Conservation (phyloP, 2,888 invertebrate genomes). For the Lasius fuliginosus region DNA sequence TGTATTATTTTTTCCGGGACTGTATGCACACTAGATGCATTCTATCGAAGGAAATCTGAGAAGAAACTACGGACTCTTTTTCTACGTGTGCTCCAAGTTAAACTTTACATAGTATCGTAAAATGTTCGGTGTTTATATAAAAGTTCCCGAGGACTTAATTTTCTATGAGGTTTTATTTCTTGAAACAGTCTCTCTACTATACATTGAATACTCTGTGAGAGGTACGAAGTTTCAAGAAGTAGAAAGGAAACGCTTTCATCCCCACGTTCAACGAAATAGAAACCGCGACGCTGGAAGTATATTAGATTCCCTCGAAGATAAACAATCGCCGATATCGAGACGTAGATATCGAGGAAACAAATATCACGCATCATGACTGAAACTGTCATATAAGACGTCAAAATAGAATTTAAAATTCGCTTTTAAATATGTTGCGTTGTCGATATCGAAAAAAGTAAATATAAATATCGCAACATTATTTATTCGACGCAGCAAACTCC, state of each 20-base stretch:
- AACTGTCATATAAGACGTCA: slow-evolving; percentile 16
- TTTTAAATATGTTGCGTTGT: slow-evolving; percentile 26
- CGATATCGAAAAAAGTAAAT: slow-evolving; percentile 13
- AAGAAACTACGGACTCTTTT: not conserved
- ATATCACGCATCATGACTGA: slow-evolving; percentile 23
- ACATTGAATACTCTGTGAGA: slow-evolving; percentile 18
- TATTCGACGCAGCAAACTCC: slow-evolving; percentile 1
- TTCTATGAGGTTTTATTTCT: slow-evolving; percentile 40
- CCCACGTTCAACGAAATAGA: slow-evolving; percentile 39
- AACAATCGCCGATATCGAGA: slow-evolving; percentile 17
- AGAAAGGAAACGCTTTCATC: slow-evolving; percentile 29
- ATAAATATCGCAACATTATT: slow-evolving; percentile 33
- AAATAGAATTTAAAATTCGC: slow-evolving; percentile 37
- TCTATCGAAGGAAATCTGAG: not conserved
- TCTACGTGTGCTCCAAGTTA: slow-evolving; percentile 3
- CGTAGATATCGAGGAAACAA: slow-evolving; percentile 7
- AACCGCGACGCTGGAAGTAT: slow-evolving; percentile 6
- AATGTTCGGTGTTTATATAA: slow-evolving; percentile 46
- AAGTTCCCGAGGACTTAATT: slow-evolving; percentile 44
- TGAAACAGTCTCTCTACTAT: slow-evolving; percentile 23
- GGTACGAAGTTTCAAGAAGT: slow-evolving; percentile 36
- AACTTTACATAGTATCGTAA: slow-evolving; percentile 46
- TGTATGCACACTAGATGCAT: not conserved
- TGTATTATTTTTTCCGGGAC: not conserved
- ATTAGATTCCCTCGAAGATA: slow-evolving; percentile 39